Conservation (phyloP, 2,113 vertebrate species). For the Chloroceryle aenea region DNA sequence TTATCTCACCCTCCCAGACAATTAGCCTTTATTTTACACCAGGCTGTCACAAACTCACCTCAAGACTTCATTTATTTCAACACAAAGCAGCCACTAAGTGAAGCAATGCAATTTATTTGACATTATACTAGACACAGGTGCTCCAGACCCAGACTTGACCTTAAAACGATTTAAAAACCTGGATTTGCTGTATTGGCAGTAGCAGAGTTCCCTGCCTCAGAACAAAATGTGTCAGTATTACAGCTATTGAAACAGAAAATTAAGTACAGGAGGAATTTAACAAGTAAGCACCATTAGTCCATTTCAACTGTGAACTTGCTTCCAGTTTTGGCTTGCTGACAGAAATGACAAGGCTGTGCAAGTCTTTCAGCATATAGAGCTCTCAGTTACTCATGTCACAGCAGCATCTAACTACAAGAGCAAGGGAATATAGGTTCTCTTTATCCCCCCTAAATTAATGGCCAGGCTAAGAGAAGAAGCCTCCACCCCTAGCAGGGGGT, state of each 20-base stretch:
- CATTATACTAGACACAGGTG: constrained; percentile 13
- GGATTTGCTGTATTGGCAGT: constrained; percentile 2
- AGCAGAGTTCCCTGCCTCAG: background rate
- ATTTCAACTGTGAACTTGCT: background rate
- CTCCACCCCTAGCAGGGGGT: background rate
- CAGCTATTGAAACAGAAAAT: background rate
- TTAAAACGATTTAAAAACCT: constrained; percentile 18
- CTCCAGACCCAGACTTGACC: constrained; percentile 29
- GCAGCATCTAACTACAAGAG: background rate
- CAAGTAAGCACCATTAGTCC: background rate
- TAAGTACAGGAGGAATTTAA: background rate
- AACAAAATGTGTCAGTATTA: background rate
- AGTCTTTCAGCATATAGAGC: background rate
- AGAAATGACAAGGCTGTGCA: background rate
- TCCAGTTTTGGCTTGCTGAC: background rate
- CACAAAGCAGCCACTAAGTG: constrained; percentile 40
- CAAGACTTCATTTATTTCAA: background rate
- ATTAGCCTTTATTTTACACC: background rate
- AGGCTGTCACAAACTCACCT: background rate
- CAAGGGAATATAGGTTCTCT: background rate
- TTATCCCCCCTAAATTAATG: background rate
- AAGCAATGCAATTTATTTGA: constrained; percentile 57
- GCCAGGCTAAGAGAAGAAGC: background rate
- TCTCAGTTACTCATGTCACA: background rate
- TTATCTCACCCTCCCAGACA: background rate